Conservation (phyloP, 2,888 invertebrate genomes). For the Eupithecia exiguata region DNA sequence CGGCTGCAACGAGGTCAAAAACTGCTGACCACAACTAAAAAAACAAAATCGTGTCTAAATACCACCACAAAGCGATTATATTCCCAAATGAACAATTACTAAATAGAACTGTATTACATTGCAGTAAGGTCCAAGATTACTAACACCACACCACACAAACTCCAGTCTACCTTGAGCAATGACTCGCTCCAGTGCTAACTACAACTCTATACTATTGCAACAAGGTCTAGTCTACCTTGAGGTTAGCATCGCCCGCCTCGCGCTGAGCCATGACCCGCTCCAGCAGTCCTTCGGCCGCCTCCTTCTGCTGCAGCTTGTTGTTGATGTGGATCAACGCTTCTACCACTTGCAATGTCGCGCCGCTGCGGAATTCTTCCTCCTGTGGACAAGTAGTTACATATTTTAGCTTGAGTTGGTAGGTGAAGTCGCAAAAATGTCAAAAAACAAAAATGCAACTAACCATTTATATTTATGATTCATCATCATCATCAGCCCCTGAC, state of each 20-base stretch:
- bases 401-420: background rate
- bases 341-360: conserved; percentile 92
- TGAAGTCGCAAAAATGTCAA: background rate
- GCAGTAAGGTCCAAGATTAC: too few relatives aligned
- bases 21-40: too few relatives aligned
- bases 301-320: conserved; percentile 98
- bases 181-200: background rate
- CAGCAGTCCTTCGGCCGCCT: conserved; percentile 97
- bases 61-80: too few relatives aligned
- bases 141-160: too few relatives aligned
- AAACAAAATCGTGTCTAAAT: too few relatives aligned
- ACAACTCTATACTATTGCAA: background rate
- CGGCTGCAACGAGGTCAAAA: too few relatives aligned
- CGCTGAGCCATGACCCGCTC: conserved; percentile 94
- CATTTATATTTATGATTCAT: too few relatives aligned
- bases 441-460: too few relatives aligned
- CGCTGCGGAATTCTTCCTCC: conserved; percentile 96
- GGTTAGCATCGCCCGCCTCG: conserved; percentile 85
- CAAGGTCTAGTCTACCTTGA: conserved; percentile 50
- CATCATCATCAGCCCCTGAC: too few relatives aligned
- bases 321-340: conserved; percentile 98
- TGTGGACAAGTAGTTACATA: conserved; percentile 44
- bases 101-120: too few relatives aligned
- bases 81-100: too few relatives aligned
- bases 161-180: too few relatives aligned